Percentiles rank a stretch among this genome's conserved stretches.
Conservation (phyloP, 1,140 invertebrate genomes). For the Drosophila pachea region DNA sequence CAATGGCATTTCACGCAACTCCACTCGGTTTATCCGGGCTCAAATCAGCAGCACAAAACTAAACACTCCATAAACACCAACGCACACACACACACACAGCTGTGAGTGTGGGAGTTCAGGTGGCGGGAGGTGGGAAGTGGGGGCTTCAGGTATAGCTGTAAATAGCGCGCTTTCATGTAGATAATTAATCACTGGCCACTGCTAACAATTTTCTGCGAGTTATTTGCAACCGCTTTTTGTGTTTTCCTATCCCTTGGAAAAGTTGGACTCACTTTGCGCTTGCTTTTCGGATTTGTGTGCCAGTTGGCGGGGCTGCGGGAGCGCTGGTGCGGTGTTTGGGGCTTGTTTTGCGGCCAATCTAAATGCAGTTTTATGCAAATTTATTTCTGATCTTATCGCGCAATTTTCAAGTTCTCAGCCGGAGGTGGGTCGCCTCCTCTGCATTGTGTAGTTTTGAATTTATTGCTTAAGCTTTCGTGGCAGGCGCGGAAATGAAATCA, state of each 20-base stretch:
- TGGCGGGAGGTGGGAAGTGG: background rate
- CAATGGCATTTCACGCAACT: slow-evolving; percentile 56
- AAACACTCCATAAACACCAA: slow-evolving; percentile 70
- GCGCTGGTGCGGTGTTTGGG: slow-evolving; percentile 1
- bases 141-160: slow-evolving; percentile 61
- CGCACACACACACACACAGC: slow-evolving; percentile 6
- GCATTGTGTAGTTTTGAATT: slow-evolving; percentile 55
- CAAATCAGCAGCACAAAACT: slow-evolving; percentile 63
- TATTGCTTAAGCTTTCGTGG: slow-evolving; percentile 52
- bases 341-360: slow-evolving; percentile 59
- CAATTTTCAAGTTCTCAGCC: slow-evolving; percentile 56
- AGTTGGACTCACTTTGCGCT: slow-evolving; percentile 36
- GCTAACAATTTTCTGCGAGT: slow-evolving; percentile 43
- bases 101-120: too few species aligned
- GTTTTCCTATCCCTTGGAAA: slow-evolving; percentile 21
- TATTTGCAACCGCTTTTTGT: slow-evolving; percentile 30
- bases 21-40: slow-evolving; percentile 53
- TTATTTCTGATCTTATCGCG: slow-evolving; percentile 69
- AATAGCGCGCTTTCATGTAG: slow-evolving; percentile 76
- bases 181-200: slow-evolving; percentile 71
- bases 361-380: slow-evolving; percentile 68
- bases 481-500: slow-evolving; percentile 68
- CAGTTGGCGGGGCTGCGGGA: slow-evolving; percentile 2
- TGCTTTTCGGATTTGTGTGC: slow-evolving; percentile 25
- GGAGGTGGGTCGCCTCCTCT: background rate